phyloP scores from a whole-genome alignment of 2,888 invertebrate species.

The Oscheius sp. region DNA sequence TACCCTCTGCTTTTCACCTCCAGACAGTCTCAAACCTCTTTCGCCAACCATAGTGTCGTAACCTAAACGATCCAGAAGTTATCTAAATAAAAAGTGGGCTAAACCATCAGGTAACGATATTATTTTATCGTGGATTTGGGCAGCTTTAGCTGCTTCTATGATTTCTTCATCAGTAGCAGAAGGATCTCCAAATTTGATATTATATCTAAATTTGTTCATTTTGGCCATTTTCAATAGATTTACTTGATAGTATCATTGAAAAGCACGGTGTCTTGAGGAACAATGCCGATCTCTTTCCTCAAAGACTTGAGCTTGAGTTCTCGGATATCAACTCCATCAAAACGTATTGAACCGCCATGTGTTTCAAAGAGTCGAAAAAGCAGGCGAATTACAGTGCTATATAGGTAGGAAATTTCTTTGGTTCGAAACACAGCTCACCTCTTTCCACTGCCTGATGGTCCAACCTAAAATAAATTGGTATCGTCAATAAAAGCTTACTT shows the following conservation, averaged over 20 bases:
- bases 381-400: conserved; percentile 76
- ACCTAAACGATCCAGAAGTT: conserved; percentile 69
- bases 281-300: conserved; percentile 76
- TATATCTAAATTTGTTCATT: conserved; percentile 80
- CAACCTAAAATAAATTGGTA: conserved; percentile 76
- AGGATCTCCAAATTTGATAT: conserved; percentile 90
- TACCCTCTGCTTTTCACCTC: conserved; percentile 96
- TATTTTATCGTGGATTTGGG: conserved; percentile 93
- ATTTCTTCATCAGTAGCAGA: conserved; percentile 85
- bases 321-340: conserved; percentile 61
- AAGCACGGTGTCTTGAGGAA: conserved; percentile 76
- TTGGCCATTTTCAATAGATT: no score
- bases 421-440: no score
- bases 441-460: conserved; percentile 76
- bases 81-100: no score
- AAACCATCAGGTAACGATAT: conserved; percentile 86
- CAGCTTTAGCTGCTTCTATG: conserved; percentile 87
- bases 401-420: no score
- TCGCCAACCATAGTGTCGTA: conserved; percentile 83
- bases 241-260: conserved; percentile 73
- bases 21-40: conserved; percentile 91
- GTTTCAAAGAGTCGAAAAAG: conserved; percentile 77
- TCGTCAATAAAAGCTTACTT: conserved; percentile 83
- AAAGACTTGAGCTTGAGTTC: conserved; percentile 74
- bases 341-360: conserved; percentile 57